Evolutionary conservation across 2,797 vertebrate species (phyloP).

Genomic region (Psittacula derbiana): DNA sequence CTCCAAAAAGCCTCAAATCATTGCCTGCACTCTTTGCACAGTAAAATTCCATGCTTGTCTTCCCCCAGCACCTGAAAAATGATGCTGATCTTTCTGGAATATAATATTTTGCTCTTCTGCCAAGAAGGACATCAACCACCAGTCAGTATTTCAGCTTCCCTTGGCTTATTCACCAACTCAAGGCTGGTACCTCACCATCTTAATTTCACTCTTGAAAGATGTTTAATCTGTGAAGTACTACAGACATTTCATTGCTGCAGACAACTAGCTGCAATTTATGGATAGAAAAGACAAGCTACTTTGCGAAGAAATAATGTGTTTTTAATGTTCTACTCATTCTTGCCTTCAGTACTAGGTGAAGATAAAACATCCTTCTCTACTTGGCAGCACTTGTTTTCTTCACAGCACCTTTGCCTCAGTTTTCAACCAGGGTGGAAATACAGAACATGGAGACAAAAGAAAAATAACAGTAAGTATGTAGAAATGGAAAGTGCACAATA

Average conservation of each 20-base stretch:
- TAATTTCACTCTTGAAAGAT: neutral
- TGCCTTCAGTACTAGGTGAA: neutral
- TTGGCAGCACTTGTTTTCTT: neutral
- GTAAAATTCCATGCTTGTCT: neutral
- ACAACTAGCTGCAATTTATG: neutral
- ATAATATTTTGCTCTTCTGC: neutral
- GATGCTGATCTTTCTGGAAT: neutral
- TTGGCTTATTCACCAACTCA: neutral
- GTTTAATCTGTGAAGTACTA: neutral
- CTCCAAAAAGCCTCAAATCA: neutral
- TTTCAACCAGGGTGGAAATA: neutral
- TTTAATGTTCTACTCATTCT: conserved; percentile 10
- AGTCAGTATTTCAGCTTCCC: neutral
- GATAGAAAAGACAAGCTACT: neutral
- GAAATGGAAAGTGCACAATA: neutral
- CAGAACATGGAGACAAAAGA: neutral
- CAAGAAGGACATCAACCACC: neutral
- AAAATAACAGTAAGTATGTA: neutral
- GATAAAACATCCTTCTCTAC: neutral
- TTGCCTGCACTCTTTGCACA: neutral
- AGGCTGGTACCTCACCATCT: neutral
- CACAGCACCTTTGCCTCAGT: neutral
- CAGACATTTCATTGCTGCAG: neutral
- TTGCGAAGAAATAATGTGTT: neutral
- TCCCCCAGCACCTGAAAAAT: neutral